These are phyloP conservation scores for Hycleus phaleratus DNA, from an alignment of 1,140 invertebrate species.

Conservation along the genomic window DNA sequence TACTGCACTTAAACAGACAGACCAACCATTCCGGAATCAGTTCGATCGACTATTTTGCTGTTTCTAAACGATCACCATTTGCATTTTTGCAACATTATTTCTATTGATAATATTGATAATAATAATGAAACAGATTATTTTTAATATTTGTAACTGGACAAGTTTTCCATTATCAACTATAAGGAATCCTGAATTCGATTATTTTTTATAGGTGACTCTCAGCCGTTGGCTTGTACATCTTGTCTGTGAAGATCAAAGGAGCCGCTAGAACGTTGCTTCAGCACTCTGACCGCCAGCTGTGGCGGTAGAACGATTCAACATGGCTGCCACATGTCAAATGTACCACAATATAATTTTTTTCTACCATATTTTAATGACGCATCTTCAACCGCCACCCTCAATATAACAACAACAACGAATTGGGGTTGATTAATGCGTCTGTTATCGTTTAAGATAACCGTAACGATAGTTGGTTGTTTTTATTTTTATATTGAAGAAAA, in stretches of 20 bases:
- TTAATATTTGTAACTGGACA: constrained; percentile 6
- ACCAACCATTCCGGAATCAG: too few species aligned
- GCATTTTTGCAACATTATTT: too few species aligned
- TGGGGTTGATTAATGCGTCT: too few species aligned
- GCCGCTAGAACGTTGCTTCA: constrained; percentile 15
- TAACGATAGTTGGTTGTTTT: too few species aligned
- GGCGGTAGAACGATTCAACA: constrained; percentile 14
- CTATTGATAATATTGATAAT: too few species aligned
- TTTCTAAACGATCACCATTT: too few species aligned
- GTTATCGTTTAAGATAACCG: too few species aligned
- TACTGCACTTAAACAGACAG: too few species aligned
- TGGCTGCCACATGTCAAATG: constrained; percentile 13
- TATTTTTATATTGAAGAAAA: too few species aligned
- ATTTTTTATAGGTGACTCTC: constrained; percentile 2
- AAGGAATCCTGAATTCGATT: constrained; percentile 12
- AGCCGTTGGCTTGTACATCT: constrained; percentile 14
- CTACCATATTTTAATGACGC: not conserved
- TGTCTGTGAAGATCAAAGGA: constrained; percentile 12
- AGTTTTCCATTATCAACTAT: constrained; percentile 3
- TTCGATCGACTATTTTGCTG: too few species aligned
- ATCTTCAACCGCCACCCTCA: too few species aligned
- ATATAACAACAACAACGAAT: too few species aligned
- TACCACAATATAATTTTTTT: constrained; percentile 12
- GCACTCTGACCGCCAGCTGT: constrained; percentile 15
- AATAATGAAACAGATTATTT: not conserved